Evolutionary conservation across 2,113 vertebrate genomes (phyloP), one percentile per base, ranked within the genome.

Genomic region (Peromyscus leucopus): DNA sequence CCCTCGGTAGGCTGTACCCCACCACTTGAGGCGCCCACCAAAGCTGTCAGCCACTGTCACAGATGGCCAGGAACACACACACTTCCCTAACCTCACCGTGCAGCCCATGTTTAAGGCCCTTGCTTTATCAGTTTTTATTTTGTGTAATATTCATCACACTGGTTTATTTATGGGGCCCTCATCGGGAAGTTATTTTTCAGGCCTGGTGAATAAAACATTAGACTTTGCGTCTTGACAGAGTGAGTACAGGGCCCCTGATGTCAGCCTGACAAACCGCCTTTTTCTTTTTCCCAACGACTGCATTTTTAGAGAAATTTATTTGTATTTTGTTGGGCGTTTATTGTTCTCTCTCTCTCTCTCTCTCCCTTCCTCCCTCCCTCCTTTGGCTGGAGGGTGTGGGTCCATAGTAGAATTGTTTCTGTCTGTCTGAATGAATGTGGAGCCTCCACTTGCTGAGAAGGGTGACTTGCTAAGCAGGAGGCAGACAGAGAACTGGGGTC

Each of bases 141-240:
- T 3, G 97, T 97, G 97, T 98, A 98, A 98, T 98, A 98, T 98
- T 98, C 98, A 98, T 98, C 98, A 98, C 90, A 5, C 98, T 97
- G 98, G 98, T 97, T 98, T 98, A 98, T 98, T 98, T 98, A 99
- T 98, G 98, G 98, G 97, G 91, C 97, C 97, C 98, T 98, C 97
- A 94, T 97, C 72, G 97, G 98, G 98, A 99, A 99, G 98, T 98
- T 98, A 98, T 99, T 99, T 99, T 99, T 99, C 98, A 98, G 99
- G 98, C 97, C 98, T 99, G 98, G 99, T 99, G 99, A 99, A 99
- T 99, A 99, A 99, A 99, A 99, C 99, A 99, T 99, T 97, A 98
- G 98, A 97, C 97, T 98, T 95, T 82, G 97, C 89, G 46, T 98
- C 97, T 71, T 98, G 98, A 97, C 98, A 95, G 97, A 96, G 97